These are phyloP conservation scores for Centroberyx gerrardi DNA, from an alignment of 2,797 vertebrate species.

Conservation along the genomic window DNA sequence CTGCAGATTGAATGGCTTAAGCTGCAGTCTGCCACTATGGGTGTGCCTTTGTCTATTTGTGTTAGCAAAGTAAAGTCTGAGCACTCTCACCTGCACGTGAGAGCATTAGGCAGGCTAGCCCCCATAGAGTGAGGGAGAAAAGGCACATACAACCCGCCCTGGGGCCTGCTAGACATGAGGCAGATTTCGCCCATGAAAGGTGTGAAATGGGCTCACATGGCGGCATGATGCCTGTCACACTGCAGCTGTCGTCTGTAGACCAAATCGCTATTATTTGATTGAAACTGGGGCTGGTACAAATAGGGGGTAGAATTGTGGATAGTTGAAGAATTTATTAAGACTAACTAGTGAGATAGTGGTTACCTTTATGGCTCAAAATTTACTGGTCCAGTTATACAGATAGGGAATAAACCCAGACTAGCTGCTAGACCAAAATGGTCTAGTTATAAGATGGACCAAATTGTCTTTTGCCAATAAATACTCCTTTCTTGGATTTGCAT, in stretches of 20 bases:
- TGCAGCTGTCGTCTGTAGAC: constrained; percentile 15
- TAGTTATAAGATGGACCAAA: not conserved
- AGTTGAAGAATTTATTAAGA: no score
- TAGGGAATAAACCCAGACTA: not conserved
- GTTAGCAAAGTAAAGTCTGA: constrained; percentile 68
- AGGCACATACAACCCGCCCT: not conserved
- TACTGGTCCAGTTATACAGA: not conserved
- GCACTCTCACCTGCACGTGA: constrained; percentile 60
- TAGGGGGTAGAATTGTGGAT: not conserved
- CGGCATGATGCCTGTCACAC: constrained; percentile 1
- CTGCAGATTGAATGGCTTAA: constrained; percentile 45
- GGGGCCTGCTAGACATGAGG: not conserved
- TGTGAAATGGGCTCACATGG: constrained; percentile 36
- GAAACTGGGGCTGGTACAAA: not conserved
- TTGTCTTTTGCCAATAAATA: not conserved
- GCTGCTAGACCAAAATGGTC: not conserved
- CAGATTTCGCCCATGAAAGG: constrained; percentile 14
- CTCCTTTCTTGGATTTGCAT: not conserved
- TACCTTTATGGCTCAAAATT: no score
- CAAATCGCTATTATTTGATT: constrained; percentile 6
- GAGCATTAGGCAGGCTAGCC: constrained; percentile 5
- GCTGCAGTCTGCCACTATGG: constrained; percentile 39
- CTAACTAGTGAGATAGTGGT: not conserved
- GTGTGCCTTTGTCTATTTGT: constrained; percentile 66
- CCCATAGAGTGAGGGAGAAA: not conserved